phyloP scores from a whole-genome alignment of 2,113 vertebrate genomes.

The Leucoraja erinaceus region DNA sequence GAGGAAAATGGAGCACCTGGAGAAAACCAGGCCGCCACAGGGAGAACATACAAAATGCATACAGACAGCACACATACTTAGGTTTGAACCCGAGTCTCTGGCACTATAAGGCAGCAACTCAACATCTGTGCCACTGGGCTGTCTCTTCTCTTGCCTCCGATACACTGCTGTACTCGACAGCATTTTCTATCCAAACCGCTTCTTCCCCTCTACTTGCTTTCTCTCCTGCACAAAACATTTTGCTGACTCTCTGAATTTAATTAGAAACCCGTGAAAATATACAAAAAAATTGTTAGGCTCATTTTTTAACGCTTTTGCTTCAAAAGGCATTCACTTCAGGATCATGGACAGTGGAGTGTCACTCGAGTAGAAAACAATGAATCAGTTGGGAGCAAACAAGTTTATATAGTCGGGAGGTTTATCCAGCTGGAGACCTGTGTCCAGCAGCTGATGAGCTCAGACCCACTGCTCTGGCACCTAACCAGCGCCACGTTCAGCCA shows the following conservation, averaged over 20 bases:
- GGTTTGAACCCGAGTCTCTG: too few relatives aligned
- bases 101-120: too few relatives aligned
- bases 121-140: too few relatives aligned
- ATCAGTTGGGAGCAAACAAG: neutral
- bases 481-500: neutral
- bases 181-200: neutral
- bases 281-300: neutral
- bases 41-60: too few relatives aligned
- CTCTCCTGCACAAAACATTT: too few relatives aligned
- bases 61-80: too few relatives aligned
- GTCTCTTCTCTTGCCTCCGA: too few relatives aligned
- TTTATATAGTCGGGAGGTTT: neutral
- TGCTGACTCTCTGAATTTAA: neutral
- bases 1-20: too few relatives aligned
- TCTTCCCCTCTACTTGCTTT: neutral
- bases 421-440: neutral
- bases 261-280: too few relatives aligned
- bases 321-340: neutral
- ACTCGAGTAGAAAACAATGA: neutral
- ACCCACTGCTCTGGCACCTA: neutral
- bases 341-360: neutral
- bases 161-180: neutral
- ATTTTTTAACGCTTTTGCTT: neutral
- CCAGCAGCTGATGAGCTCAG: neutral
- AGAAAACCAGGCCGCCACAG: too few relatives aligned